These are phyloP conservation scores for Clarias batrachus DNA, from an alignment of 2,113 vertebrate species.

Conservation along the genomic window DNA sequence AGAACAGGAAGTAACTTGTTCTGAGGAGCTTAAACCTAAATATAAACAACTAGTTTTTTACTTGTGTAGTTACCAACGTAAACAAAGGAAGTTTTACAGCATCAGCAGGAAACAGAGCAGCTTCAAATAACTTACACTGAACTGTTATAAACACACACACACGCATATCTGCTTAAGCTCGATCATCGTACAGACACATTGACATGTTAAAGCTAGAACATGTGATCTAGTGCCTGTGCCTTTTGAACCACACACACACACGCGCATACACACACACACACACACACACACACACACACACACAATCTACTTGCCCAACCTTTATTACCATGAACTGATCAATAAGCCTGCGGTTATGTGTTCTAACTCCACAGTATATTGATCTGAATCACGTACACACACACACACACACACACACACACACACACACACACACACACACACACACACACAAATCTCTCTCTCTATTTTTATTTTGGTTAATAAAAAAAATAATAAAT, in stretches of 20 bases:
- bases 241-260: neutral
- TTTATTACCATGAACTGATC: slow-evolving; percentile 38
- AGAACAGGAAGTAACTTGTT: too few relatives aligned
- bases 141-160: too few relatives aligned
- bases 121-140: too few relatives aligned
- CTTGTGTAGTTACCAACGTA: too few relatives aligned
- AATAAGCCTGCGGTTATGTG: slow-evolving; percentile 2
- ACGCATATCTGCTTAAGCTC: neutral
- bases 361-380: slow-evolving; percentile 27
- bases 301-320: neutral
- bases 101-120: too few relatives aligned
- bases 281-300: neutral
- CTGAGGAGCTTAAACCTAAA: neutral
- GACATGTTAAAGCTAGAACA: neutral
- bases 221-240: neutral
- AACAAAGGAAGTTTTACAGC: too few relatives aligned
- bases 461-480: too few relatives aligned
- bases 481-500: too few relatives aligned
- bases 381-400: neutral
- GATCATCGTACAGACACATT: neutral
- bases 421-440: neutral
- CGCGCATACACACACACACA: neutral
- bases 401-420: neutral
- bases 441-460: neutral
- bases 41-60: too few relatives aligned